phyloP scores from a whole-genome alignment of 2,113 vertebrate genomes.

The Leptobrachium ailaonicum region DNA sequence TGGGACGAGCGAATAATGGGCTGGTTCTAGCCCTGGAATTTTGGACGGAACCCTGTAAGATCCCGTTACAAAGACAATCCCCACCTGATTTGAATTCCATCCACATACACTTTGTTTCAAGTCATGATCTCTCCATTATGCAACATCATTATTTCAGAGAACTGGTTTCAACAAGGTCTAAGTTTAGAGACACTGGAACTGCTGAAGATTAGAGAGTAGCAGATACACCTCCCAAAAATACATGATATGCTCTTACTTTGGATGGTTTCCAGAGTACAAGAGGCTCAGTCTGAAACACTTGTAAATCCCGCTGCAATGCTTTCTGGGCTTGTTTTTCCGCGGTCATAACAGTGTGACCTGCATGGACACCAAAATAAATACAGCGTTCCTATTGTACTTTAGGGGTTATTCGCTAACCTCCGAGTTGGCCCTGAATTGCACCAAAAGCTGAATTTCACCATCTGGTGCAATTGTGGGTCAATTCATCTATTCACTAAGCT shows the following conservation, averaged over 20 bases:
- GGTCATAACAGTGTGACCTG: background rate
- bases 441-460: too few relatives aligned
- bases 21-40: too few relatives aligned
- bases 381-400: too few relatives aligned
- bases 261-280: slow-evolving; percentile 38
- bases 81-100: too few relatives aligned
- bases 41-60: too few relatives aligned
- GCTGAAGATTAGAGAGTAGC: slow-evolving; percentile 30
- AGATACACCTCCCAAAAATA: slow-evolving; percentile 11
- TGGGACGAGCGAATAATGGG: too few relatives aligned
- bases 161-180: slow-evolving; percentile 14
- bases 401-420: too few relatives aligned
- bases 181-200: slow-evolving; percentile 8
- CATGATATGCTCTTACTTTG: slow-evolving; percentile 36
- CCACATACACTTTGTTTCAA: background rate
- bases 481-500: too few relatives aligned
- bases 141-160: background rate
- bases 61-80: too few relatives aligned
- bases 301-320: slow-evolving; percentile 23
- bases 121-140: background rate
- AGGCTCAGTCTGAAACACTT: slow-evolving; percentile 30
- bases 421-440: too few relatives aligned
- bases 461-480: too few relatives aligned
- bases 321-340: background rate
- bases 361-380: background rate